Base-by-base conservation (phyloP, 1,140 invertebrate species). In the Drosophila sechellia region DNA sequence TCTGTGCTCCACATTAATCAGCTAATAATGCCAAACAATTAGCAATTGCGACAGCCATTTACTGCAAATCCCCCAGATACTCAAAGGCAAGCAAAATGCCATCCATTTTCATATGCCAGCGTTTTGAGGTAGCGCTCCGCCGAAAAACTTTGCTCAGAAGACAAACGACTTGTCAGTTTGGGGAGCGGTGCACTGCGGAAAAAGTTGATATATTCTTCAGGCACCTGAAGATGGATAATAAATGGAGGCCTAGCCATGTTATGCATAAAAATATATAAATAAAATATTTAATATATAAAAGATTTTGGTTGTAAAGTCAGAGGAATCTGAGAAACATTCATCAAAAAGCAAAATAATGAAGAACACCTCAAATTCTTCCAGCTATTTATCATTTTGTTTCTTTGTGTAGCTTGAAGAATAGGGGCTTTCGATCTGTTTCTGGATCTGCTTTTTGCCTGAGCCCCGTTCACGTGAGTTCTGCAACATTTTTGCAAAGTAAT, bases 401-500 rank as follows among this genome's bases (percentile, higher is more conserved):
- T 4, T 17, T n/a, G 39, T 65, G 40, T 59, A 46, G 12, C 17
- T 40, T 42, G 58, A 66, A 64, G 58, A 64, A 66, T 63, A 66
- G 58, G 27, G 52, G 40, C 46, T 49, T 35, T 27, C 13, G 34
- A 31, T 45, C 54, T 59, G 63, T 56, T 40, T 39, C 55, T 48
- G 43, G 50, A 64, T 65, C 61, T 65, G 31, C 59, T 65, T 63
- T 64, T 65, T 37, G 61, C 15, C 42, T 31, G 42, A 63, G 61
- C 42, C 57, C 59, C n/a, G 60, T 71, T 76, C 83, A 86, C 83
- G 83, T 87, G 83, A 87, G 83, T 56, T 87, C 57, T 86, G 79
- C 84, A 87, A 87, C 84, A 89, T 87, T 87, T 89, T 87, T 84
- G 79, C 84, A 87, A 87, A 87, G 84, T 87, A 89, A 87, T 87